These are phyloP conservation scores for Scaptomyza reducta DNA, from an alignment of 2,888 invertebrate genomes.

Conservation along the genomic window DNA sequence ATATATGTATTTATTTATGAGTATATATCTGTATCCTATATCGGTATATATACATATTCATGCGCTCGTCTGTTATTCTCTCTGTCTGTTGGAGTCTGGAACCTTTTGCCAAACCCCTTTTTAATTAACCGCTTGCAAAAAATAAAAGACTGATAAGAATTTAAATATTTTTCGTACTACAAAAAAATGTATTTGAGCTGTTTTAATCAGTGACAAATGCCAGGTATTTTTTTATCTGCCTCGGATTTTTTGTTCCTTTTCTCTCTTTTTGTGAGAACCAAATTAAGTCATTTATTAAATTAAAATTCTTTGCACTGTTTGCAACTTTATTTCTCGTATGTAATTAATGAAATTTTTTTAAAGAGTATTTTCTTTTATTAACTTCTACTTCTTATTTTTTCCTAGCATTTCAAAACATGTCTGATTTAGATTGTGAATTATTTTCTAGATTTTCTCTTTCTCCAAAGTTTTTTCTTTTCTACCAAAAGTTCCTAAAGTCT, in stretches of 20 bases:
- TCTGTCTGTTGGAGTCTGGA: constrained; percentile 21
- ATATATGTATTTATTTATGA: neutral
- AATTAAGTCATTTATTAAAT: constrained; percentile 38
- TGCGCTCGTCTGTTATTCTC: constrained; percentile 3
- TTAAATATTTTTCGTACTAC: constrained; percentile 31
- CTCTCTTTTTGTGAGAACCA: constrained; percentile 4
- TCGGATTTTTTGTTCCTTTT: neutral
- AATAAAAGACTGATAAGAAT: constrained; percentile 29
- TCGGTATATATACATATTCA: neutral
- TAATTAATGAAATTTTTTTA: neutral
- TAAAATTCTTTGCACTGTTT: neutral
- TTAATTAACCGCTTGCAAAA: constrained; percentile 46
- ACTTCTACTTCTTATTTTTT: neutral
- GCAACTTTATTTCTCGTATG: neutral
- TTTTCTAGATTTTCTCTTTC: no score
- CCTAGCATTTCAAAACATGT: neutral
- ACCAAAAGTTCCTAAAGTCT: no score
- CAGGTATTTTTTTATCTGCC: constrained; percentile 4
- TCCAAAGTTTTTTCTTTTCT: no score
- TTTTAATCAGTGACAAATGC: constrained; percentile 46
- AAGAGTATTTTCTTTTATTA: no score
- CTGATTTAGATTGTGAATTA: no score
- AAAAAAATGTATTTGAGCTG: constrained; percentile 9
- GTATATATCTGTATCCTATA: constrained; percentile 1
- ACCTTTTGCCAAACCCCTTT: constrained; percentile 50